phyloP scores from a whole-genome alignment of 2,888 invertebrate genomes.

The Hypsopygia costalis region DNA sequence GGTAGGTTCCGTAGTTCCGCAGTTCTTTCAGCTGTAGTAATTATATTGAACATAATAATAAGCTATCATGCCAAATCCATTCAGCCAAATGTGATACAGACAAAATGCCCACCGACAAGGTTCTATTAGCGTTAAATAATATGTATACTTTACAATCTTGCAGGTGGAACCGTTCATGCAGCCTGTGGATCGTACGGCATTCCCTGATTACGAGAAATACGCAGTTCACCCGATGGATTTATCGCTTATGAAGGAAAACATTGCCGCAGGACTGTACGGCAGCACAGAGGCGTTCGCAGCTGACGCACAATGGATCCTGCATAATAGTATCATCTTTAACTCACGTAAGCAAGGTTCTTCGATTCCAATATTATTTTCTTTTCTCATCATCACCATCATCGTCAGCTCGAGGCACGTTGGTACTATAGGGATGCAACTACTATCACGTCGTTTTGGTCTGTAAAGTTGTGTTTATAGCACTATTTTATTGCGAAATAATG shows the following conservation, averaged over 20 bases:
- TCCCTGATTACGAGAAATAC: conserved; percentile 89
- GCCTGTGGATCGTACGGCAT: conserved; percentile 85
- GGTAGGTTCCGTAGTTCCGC: no score
- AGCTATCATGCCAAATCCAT: no score
- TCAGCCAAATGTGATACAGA: no score
- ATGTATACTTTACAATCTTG: not conserved
- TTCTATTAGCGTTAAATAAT: no score
- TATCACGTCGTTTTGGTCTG: no score
- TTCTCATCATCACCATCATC: not conserved
- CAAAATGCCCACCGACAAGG: no score
- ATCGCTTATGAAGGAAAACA: conserved; percentile 86
- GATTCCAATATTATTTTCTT: conserved; percentile 16
- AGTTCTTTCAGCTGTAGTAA: no score
- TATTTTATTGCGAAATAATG: no score
- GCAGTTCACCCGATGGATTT: conserved; percentile 95
- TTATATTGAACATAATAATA: no score
- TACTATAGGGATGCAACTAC: no score
- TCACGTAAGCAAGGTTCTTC: conserved; percentile 83
- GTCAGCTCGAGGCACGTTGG: no score
- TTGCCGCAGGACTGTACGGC: conserved; percentile 87
- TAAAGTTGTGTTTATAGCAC: no score
- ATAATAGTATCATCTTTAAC: conserved; percentile 95
- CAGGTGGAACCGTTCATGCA: conserved; percentile 90
- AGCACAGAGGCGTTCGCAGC: conserved; percentile 94
- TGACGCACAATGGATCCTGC: conserved; percentile 96